Base-by-base conservation (phyloP, 1,140 invertebrate species). In the Nylanderia fulva region DNA sequence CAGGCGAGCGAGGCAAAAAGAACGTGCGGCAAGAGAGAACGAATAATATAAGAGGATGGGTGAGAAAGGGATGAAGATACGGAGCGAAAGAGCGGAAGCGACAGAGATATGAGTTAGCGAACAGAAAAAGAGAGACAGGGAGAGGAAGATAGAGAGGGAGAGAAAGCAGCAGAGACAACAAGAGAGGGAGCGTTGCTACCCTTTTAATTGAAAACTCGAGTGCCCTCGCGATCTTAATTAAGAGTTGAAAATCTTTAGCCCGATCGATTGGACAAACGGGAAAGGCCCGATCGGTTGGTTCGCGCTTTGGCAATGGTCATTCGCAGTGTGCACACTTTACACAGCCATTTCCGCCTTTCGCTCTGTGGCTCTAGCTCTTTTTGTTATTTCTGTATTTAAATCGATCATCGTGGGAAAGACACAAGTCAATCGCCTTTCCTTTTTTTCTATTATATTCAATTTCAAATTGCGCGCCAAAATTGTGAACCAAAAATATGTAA, bases 151-250 rank as follows among this genome's bases (percentile, higher is more conserved):
- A 86, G n/a, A 52, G 58, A 64, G 63, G 45, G 6, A 68, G 52
- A 2, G 42, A 83, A 45, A 48, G 54, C 64, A 52, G 56, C 11
- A 45, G 72, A 64, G 54, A 79, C 29, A 56, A 58, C 64, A 42
- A 18, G 45, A 29, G 36, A 58, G 29, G 36, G 64, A 85, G 54
- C 63, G 86, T 45, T 76, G 72, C 89, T 91, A 88, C 87, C 90
- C 89, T 92, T 93, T 93, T 93, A 91, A 93, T 93, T 93, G 91
- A 93, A 93, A 93, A 92, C 91, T 93, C 91, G 92, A 93, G 92
- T 92, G 86, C 85, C 86, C 92, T 92, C 86, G 92, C 91, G 88
- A 92, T 93, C 92, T 93, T 93, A 92, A 93, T 93, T 91, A 91
- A 93, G 92, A 86, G 91, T 84, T 88, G 91, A 86, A 92, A 92